Evolutionary conservation across 2,888 invertebrate species (phyloP), one percentile per base, ranked within the genome.

Genomic region (Tineola bisselliella): DNA sequence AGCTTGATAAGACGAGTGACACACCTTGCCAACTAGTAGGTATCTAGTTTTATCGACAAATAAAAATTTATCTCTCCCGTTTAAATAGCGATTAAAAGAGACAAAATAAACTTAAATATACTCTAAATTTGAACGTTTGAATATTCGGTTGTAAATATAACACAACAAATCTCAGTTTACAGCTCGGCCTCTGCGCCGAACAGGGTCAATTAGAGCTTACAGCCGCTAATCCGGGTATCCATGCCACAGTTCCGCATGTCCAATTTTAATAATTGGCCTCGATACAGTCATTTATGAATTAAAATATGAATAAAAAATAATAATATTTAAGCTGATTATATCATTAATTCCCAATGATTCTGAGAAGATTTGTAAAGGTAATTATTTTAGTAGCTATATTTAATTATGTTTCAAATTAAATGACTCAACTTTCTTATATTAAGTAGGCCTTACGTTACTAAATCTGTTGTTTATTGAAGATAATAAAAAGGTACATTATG

Each of bases 151-250:
- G n/a, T n/a, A n/a, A n/a, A n/a, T n/a, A n/a, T 38, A 38, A 4
- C n/a, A 15, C 10, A 48, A 6, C 76, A 83, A 84, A 84, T 83
- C 83, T 81, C 77, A 81, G 78, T 82, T 82, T 81, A 84, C 79
- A 78, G 75, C 74, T 71, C 69, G 77, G 79, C 78, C 79, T 77
- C 74, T 70, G 75, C 68, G 70, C 71, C 74, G 68, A 81, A 81
- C 77, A 77, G 72, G 83, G 81, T 79, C 84, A 84, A 84, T 84
- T 84, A 84, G 75, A 80, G 81, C 77, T 84, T 80, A 81, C 74
- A 70, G 66, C 70, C 72, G 79, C 76, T 54, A 54, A 80, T 77
- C 76, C 73, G 70, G 70, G 69, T 76, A 75, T 76, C 72, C 74
- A 75, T 73, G 67, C 67, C 64, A 64, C 62, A 60, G 63, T 60